phyloP scores from a whole-genome alignment of 2,888 invertebrate genomes.

The Drosophila quinaria region DNA sequence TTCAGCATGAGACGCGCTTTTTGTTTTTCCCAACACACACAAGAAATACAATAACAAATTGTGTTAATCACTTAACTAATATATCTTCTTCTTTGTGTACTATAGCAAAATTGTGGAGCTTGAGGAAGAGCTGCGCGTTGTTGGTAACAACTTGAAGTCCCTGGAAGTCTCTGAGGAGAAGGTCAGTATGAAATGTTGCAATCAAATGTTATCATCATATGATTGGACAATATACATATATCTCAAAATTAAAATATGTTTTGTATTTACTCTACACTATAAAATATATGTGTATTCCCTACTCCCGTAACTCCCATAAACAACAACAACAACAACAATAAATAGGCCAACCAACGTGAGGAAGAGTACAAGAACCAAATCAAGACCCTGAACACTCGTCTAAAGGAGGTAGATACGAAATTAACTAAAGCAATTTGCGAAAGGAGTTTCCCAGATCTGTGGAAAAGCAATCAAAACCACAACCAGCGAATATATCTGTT shows the following conservation, averaged over 20 bases:
- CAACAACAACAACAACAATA: slow-evolving; percentile 73
- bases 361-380: slow-evolving; percentile 99
- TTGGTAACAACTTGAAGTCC: slow-evolving; percentile 99
- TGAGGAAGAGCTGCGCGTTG: slow-evolving; percentile 99
- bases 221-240: not conserved
- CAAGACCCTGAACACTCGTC: slow-evolving; percentile 98
- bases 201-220: slow-evolving; percentile 12
- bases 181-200: slow-evolving; percentile 88
- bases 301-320: slow-evolving; percentile 47
- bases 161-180: slow-evolving; percentile 99
- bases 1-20: slow-evolving; percentile 60
- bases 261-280: slow-evolving; percentile 39
- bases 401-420: slow-evolving; percentile 94
- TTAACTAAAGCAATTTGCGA: slow-evolving; percentile 23
- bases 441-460: slow-evolving; percentile 71
- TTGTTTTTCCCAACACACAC: slow-evolving; percentile 27
- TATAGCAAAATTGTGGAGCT: slow-evolving; percentile 99
- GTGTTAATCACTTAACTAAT: slow-evolving; percentile 31
- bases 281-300: slow-evolving; percentile 35
- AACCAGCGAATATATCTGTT: slow-evolving; percentile 56
- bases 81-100: slow-evolving; percentile 9
- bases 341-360: slow-evolving; percentile 99
- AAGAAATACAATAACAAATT: slow-evolving; percentile 7
- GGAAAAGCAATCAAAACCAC: slow-evolving; percentile 62
- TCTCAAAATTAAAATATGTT: slow-evolving; percentile 26